Percentiles rank a stretch among this genome's conserved stretches.
Evolutionary conservation across 1,140 invertebrate species (phyloP).

Genomic region (Antheraea mylitta): DNA sequence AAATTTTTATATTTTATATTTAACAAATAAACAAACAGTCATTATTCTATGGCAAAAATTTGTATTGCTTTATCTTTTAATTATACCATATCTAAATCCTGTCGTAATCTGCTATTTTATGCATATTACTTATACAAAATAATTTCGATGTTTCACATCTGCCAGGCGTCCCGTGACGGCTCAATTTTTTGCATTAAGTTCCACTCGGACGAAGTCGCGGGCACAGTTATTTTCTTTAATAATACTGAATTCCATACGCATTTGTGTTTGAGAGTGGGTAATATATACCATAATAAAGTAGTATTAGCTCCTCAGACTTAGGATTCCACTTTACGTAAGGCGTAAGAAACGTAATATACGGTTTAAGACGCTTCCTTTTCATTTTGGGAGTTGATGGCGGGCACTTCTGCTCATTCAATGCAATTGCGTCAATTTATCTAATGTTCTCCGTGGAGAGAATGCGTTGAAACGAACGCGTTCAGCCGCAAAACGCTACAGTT

Average conservation of each 20-base stretch:
- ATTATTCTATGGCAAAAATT: no score
- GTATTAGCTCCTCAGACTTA: not conserved
- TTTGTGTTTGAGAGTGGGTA: not conserved
- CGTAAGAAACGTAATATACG: not conserved
- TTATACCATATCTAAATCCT: no score
- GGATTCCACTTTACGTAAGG: not conserved
- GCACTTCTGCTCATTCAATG: not conserved
- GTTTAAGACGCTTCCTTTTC: not conserved
- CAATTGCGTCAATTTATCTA: not conserved
- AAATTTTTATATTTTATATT: no score
- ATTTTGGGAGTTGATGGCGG: not conserved
- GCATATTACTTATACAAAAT: no score
- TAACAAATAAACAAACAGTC: no score
- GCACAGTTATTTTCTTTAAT: not conserved
- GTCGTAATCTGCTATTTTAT: no score
- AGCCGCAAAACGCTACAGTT: not conserved
- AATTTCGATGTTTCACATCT: no score
- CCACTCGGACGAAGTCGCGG: no score
- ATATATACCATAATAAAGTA: constrained; percentile 2
- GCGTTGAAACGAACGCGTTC: not conserved
- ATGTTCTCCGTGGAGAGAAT: not conserved
- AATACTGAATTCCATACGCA: not conserved
- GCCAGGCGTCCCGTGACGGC: no score
- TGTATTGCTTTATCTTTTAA: no score
- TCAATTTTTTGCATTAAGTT: no score